Percentiles rank a stretch among this genome's conserved stretches.
Evolutionary conservation across 2,888 invertebrate species (phyloP).

Genomic region (Sphaerophoria taeniata): DNA sequence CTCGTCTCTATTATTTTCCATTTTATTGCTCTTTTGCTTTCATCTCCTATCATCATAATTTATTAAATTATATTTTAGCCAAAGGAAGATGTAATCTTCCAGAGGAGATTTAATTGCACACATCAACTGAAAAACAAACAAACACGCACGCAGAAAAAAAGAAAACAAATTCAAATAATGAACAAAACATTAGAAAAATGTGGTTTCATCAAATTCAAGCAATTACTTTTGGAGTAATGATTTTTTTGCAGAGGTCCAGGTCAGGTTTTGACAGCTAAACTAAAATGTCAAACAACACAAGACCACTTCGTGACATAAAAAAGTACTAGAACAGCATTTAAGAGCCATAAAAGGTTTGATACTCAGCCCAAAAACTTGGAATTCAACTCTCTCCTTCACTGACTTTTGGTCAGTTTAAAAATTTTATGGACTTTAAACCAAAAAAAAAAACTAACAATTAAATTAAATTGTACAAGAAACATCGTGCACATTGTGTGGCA

Average conservation of each 20-base stretch:
- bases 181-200: slow-evolving; percentile 2
- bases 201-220: slow-evolving; percentile 31
- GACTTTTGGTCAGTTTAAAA: neutral
- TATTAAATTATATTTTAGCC: slow-evolving; percentile 65
- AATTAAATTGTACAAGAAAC: slow-evolving; percentile 40
- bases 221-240: slow-evolving; percentile 56
- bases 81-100: slow-evolving; percentile 69
- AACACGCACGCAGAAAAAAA: neutral
- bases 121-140: neutral
- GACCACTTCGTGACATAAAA: neutral
- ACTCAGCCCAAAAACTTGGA: slow-evolving; percentile 8
- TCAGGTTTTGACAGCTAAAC: slow-evolving; percentile 40
- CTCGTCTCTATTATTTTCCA: neutral
- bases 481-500: slow-evolving; percentile 19
- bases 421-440: neutral
- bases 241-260: neutral
- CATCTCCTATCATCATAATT: slow-evolving; percentile 64
- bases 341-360: slow-evolving; percentile 7
- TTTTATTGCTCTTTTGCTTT: neutral
- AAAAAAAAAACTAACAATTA: slow-evolving; percentile 25
- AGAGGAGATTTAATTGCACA: slow-evolving; percentile 27
- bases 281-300: slow-evolving; percentile 37
- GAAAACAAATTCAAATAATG: neutral
- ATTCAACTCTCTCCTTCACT: neutral
- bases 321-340: neutral